Conservation (phyloP, 2,888 invertebrate species). For the Vanessa cardui region DNA sequence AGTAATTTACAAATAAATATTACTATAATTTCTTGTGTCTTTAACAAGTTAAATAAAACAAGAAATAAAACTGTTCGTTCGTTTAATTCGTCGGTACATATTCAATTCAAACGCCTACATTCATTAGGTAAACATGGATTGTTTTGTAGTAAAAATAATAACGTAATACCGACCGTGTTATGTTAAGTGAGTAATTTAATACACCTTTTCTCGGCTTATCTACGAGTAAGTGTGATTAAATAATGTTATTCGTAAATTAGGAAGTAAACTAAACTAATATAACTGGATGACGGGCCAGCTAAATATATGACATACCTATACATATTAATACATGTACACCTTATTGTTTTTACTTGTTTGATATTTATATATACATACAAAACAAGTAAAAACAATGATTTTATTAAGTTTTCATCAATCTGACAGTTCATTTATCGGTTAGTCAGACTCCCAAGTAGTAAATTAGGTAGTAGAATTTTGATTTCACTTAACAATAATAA, state of each 20-base stretch:
- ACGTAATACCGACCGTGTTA: constrained; percentile 47
- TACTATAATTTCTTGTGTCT: background rate
- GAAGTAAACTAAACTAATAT: constrained; percentile 50
- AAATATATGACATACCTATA: background rate
- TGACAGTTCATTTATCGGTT: no score
- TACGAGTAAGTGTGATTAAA: constrained; percentile 49
- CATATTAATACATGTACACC: background rate
- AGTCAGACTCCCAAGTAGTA: no score
- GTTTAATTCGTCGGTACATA: constrained; percentile 8
- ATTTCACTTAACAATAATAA: no score
- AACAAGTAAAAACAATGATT: no score
- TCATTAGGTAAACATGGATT: constrained; percentile 20
- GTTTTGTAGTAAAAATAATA: constrained; percentile 22
- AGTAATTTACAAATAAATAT: no score
- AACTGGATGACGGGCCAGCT: constrained; percentile 13
- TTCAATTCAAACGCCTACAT: constrained; percentile 20
- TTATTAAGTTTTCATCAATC: no score
- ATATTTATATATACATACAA: no score
- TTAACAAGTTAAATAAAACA: background rate
- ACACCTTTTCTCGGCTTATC: constrained; percentile 56
- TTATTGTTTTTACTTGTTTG: no score
- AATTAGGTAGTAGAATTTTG: no score
- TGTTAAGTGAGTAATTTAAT: constrained; percentile 54
- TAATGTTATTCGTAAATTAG: constrained; percentile 63
- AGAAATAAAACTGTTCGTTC: constrained; percentile 3